Percentiles rank a stretch among this genome's conserved stretches.
Conservation (phyloP, 2,888 invertebrate species). For the Drosophila subquinaria region DNA sequence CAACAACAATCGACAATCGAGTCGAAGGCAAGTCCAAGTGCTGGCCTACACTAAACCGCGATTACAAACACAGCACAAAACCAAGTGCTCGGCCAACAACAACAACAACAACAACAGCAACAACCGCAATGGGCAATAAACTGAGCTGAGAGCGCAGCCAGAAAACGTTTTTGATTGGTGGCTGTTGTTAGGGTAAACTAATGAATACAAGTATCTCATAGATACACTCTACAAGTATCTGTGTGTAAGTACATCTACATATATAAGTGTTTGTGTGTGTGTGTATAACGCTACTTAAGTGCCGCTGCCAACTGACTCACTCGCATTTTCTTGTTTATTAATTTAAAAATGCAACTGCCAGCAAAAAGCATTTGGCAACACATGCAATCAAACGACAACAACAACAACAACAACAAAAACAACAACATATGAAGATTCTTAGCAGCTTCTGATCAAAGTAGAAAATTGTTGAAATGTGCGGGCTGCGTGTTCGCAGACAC, state of each 20-base stretch:
- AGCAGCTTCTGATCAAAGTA: slow-evolving; percentile 30
- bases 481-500: slow-evolving; percentile 29
- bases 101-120: slow-evolving; percentile 17
- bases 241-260: slow-evolving; percentile 11
- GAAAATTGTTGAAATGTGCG: slow-evolving; percentile 28
- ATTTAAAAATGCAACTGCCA: slow-evolving; percentile 54
- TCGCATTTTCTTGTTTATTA: slow-evolving; percentile 60
- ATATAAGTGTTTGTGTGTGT: neutral
- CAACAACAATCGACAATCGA: slow-evolving; percentile 24
- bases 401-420: slow-evolving; percentile 7
- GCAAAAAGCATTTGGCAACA: slow-evolving; percentile 59
- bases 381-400: slow-evolving; percentile 32
- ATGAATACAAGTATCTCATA: slow-evolving; percentile 68
- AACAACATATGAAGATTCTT: slow-evolving; percentile 4
- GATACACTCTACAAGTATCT: slow-evolving; percentile 35
- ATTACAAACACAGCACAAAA: slow-evolving; percentile 53
- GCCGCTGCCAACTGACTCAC: slow-evolving; percentile 42
- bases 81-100: slow-evolving; percentile 36
- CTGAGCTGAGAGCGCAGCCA: slow-evolving; percentile 44
- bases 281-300: slow-evolving; percentile 32
- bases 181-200: slow-evolving; percentile 55
- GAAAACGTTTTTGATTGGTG: slow-evolving; percentile 60
- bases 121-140: slow-evolving; percentile 53
- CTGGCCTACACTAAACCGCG: slow-evolving; percentile 70
- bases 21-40: slow-evolving; percentile 41